Percentiles rank a stretch among this genome's conserved stretches.
phyloP scores from a whole-genome alignment of 2,113 vertebrate species.

The Lucifuga dentata region DNA sequence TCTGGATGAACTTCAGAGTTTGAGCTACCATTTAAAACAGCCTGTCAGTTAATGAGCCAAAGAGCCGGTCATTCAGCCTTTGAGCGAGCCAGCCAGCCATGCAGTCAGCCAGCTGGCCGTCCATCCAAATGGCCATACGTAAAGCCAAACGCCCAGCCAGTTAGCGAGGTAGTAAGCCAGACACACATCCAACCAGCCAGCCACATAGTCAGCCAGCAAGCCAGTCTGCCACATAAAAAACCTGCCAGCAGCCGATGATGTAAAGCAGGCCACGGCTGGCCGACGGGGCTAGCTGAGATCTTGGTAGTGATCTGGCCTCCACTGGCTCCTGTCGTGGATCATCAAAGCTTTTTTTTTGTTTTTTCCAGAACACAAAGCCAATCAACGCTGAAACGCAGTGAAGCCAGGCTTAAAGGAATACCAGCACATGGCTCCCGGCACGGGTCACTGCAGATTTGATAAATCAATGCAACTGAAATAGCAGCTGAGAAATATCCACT shows the following conservation, averaged over 20 bases:
- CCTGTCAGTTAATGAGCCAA: conserved; percentile 38
- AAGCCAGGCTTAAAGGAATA: conserved; percentile 37
- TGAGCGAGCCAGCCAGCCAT: conserved; percentile 54
- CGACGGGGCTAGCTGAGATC: conserved; percentile 58
- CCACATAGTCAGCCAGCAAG: conserved; percentile 43
- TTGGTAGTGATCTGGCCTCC: conserved; percentile 64
- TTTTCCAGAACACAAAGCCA: conserved; percentile 64
- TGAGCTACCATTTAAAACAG: conserved; percentile 58
- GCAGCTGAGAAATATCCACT: conserved; percentile 27
- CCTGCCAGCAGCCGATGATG: conserved; percentile 47
- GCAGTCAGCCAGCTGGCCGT: conserved; percentile 26
- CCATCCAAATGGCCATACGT: background rate
- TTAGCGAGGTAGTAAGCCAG: conserved; percentile 25
- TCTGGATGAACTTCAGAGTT: conserved; percentile 65
- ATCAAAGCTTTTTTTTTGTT: conserved; percentile 41
- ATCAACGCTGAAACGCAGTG: conserved; percentile 28
- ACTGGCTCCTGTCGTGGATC: conserved; percentile 53
- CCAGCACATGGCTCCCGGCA: conserved; percentile 23
- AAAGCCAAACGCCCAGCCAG: conserved; percentile 26
- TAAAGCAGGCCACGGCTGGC: conserved; percentile 63
- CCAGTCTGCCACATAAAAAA: conserved; percentile 5
- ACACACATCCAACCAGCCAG: conserved; percentile 32
- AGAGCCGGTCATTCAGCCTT: conserved; percentile 13
- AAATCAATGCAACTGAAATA: conserved; percentile 46
- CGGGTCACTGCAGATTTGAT: conserved; percentile 61